phyloP scores from a whole-genome alignment of 2,113 vertebrate genomes.

The Bambusicola thoracicus region DNA sequence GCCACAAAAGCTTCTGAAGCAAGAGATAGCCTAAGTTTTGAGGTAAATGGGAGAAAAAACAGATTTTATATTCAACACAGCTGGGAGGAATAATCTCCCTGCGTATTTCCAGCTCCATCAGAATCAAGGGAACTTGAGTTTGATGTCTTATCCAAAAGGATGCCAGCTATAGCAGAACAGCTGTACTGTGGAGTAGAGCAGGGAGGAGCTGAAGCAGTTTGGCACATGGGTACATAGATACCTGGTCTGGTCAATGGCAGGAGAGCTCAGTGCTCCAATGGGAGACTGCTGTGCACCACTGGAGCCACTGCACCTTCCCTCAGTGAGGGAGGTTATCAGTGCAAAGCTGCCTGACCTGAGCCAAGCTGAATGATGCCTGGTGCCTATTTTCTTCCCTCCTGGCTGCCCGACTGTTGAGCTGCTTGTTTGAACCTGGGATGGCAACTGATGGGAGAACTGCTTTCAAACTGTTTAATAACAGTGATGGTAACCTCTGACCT shows the following conservation, averaged over 20 bases:
- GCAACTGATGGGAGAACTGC: slow-evolving; percentile 21
- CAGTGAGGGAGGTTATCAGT: neutral
- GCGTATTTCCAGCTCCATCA: neutral
- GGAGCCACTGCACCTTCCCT: neutral
- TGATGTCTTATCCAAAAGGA: neutral
- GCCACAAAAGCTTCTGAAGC: neutral
- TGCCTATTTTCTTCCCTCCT: neutral
- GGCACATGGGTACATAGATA: fast-evolving
- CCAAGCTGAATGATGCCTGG: neutral
- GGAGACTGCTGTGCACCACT: neutral
- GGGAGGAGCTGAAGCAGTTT: neutral
- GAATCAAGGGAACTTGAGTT: neutral
- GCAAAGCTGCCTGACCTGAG: neutral
- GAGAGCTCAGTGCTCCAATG: neutral
- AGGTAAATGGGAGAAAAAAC: neutral
- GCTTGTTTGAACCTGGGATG: neutral
- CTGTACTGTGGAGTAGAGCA: neutral
- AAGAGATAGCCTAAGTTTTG: neutral
- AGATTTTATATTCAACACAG: neutral
- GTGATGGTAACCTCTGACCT: slow-evolving; percentile 74
- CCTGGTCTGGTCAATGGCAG: fast-evolving
- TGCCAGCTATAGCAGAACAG: neutral
- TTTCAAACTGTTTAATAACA: slow-evolving; percentile 67
- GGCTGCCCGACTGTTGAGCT: neutral
- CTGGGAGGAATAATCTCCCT: neutral